These are phyloP conservation scores for Eulacestoma nigropectus DNA, from an alignment of 2,113 vertebrate genomes.

Conservation along the genomic window DNA sequence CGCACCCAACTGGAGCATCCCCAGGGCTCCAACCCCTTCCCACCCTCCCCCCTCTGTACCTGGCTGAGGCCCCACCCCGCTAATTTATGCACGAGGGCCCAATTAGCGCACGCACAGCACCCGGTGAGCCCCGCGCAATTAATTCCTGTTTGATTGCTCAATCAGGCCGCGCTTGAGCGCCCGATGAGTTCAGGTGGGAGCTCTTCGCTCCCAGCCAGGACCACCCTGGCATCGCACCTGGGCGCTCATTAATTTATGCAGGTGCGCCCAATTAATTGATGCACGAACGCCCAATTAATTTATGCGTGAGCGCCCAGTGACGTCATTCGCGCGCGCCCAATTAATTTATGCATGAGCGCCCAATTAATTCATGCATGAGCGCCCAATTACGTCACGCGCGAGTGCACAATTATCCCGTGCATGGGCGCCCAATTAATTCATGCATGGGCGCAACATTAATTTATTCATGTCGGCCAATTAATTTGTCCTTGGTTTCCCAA, in stretches of 20 bases:
- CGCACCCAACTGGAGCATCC: rapidly evolving
- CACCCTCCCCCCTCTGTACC: not conserved
- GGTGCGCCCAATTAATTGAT: rapidly evolving
- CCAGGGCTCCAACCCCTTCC: not conserved
- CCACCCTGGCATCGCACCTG: not conserved
- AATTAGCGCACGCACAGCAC: not conserved
- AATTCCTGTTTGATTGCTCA: not conserved
- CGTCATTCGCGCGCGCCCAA: rapidly evolving
- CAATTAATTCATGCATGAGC: not conserved
- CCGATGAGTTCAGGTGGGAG: not conserved
- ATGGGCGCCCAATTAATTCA: rapidly evolving
- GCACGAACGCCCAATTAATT: rapidly evolving
- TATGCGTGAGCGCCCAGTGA: rapidly evolving
- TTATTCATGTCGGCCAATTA: not conserved
- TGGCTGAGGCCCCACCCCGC: not conserved
- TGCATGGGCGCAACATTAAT: not conserved
- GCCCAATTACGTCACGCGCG: not conserved
- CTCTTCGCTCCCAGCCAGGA: not conserved
- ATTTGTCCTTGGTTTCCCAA: rapidly evolving
- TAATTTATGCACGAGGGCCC: not conserved
- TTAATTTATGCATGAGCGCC: rapidly evolving
- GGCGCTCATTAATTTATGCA: too few species aligned
- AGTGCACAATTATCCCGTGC: rapidly evolving
- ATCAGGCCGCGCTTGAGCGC: not conserved
- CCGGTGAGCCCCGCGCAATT: not conserved